These are phyloP conservation scores for Dasysyrphus albostriatus DNA, from an alignment of 2,888 invertebrate genomes.

Conservation along the genomic window DNA sequence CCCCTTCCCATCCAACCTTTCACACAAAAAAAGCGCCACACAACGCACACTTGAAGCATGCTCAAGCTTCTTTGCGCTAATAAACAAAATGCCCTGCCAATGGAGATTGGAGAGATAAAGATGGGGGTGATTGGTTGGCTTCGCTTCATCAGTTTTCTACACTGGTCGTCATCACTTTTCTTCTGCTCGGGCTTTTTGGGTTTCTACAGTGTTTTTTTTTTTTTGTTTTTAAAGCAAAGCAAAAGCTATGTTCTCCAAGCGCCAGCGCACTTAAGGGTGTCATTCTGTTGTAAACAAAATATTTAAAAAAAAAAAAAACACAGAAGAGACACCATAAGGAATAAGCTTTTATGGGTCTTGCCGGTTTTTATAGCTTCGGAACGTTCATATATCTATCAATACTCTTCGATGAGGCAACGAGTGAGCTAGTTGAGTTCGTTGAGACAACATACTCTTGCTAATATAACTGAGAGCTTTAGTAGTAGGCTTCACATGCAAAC, in stretches of 20 bases:
- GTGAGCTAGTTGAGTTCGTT: not conserved
- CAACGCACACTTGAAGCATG: slow-evolving; percentile 47
- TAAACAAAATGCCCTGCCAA: slow-evolving; percentile 62
- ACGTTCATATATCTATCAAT: slow-evolving; percentile 15
- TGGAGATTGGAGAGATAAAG: slow-evolving; percentile 64
- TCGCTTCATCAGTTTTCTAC: slow-evolving; percentile 24
- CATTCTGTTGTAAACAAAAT: not conserved
- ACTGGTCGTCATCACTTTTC: slow-evolving; percentile 14
- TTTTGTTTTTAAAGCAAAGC: slow-evolving; percentile 3
- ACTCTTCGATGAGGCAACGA: slow-evolving; percentile 1
- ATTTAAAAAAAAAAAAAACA: slow-evolving; percentile 13
- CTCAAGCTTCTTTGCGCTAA: slow-evolving; percentile 54
- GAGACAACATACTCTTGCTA: not conserved
- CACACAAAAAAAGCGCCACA: slow-evolving; percentile 24
- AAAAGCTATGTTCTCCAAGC: slow-evolving; percentile 54
- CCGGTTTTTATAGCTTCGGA: slow-evolving; percentile 13
- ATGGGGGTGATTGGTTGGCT: slow-evolving; percentile 57
- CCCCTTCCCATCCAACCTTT: not conserved
- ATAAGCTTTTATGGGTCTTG: slow-evolving; percentile 56
- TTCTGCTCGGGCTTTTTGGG: slow-evolving; percentile 3
- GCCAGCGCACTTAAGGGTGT: slow-evolving; percentile 61
- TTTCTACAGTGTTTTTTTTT: not conserved
- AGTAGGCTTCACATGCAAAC: not conserved
- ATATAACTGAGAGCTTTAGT: not conserved
- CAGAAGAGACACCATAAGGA: not conserved